These are phyloP conservation scores for Drosophila repletoides DNA, from an alignment of 1,140 invertebrate species.

Conservation along the genomic window DNA sequence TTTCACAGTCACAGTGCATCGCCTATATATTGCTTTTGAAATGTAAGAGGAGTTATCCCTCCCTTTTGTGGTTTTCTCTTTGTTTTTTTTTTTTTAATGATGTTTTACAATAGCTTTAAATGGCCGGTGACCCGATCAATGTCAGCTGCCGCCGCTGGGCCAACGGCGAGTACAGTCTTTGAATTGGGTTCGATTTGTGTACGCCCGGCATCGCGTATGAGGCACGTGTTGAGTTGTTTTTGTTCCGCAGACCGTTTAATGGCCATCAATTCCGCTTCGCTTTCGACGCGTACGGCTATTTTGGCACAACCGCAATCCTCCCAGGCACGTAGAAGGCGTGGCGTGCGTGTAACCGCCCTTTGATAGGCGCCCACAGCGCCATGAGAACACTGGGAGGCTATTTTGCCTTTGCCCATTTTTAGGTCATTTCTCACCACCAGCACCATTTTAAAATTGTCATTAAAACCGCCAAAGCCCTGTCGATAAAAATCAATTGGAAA, in stretches of 20 bases:
- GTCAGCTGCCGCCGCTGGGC: conserved; percentile 89
- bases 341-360: conserved; percentile 85
- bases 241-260: conserved; percentile 87
- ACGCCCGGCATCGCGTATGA: conserved; percentile 93
- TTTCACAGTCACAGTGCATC: conserved; percentile 51
- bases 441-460: conserved; percentile 89
- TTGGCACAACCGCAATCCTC: conserved; percentile 91
- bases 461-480: conserved; percentile 67
- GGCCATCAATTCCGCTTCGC: conserved; percentile 86
- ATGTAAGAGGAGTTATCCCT: too few species aligned
- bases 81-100: neutral
- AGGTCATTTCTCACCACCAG: conserved; percentile 94
- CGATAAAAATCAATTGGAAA: neutral
- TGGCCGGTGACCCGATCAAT: conserved; percentile 94
- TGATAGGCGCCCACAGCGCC: conserved; percentile 92
- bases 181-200: conserved; percentile 94
- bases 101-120: conserved; percentile 90
- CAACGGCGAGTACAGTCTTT: conserved; percentile 93
- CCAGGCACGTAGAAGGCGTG: conserved; percentile 88
- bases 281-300: conserved; percentile 90
- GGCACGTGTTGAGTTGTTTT: conserved; percentile 87
- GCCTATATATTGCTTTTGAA: conserved; percentile 61
- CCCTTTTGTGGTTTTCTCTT: conserved; percentile 26
- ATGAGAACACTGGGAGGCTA: conserved; percentile 96
- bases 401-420: conserved; percentile 97